Percentiles rank a stretch among this genome's conserved stretches.
These are phyloP conservation scores for Gorsachius goisagi DNA, from an alignment of 2,113 vertebrate species.

Conservation along the genomic window DNA sequence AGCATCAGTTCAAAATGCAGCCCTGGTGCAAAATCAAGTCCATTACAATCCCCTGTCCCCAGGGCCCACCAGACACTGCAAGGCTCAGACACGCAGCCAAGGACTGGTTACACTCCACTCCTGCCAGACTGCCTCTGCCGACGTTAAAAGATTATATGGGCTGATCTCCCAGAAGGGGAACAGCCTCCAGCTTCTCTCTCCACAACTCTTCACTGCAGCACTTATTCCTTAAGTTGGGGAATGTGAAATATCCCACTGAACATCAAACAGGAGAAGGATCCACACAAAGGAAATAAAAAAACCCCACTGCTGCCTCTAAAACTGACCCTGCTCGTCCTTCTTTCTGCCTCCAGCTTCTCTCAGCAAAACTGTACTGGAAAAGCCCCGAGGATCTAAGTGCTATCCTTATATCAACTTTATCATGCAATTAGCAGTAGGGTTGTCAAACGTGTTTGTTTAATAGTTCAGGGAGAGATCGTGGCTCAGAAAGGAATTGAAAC, in stretches of 20 bases:
- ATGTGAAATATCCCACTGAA: background rate
- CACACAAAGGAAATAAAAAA: background rate
- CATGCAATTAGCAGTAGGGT: background rate
- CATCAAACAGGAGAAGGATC: background rate
- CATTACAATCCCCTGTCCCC: background rate
- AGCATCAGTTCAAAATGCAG: background rate
- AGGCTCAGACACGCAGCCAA: background rate
- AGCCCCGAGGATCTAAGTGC: background rate
- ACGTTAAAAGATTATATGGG: background rate
- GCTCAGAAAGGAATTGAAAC: background rate
- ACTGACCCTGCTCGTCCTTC: background rate
- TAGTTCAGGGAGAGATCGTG: background rate
- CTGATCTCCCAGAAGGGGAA: conserved; percentile 46
- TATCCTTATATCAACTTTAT: background rate
- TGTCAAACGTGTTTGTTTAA: background rate
- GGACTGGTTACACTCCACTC: background rate
- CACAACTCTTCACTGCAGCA: background rate
- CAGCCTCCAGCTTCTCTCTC: conserved; percentile 8
- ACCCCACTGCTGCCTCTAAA: background rate
- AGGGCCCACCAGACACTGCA: background rate
- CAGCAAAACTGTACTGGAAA: background rate
- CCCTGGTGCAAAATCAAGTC: background rate
- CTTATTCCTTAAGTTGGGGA: background rate
- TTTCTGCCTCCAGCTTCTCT: background rate
- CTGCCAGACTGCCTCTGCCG: background rate